phyloP scores from a whole-genome alignment of 2,797 vertebrate genomes.

The Philypnodon macrostomus region DNA sequence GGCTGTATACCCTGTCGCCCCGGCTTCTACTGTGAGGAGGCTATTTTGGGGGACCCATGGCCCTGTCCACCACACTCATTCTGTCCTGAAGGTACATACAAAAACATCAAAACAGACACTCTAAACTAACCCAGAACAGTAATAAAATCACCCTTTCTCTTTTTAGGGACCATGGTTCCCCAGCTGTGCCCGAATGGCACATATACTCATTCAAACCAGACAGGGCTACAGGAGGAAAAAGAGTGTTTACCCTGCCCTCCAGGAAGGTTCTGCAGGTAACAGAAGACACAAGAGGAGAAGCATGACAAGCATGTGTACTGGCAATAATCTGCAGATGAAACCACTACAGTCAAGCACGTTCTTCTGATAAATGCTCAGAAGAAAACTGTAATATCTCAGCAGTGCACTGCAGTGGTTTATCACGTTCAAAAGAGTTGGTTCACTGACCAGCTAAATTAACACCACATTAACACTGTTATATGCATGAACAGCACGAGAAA shows the following conservation, averaged over 20 bases:
- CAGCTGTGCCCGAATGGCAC: conserved; percentile 85
- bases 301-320: neutral
- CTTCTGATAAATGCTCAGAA: conserved; percentile 18
- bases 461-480: conserved; percentile 30
- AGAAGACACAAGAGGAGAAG: neutral
- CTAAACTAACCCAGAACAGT: too few species aligned
- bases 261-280: conserved; percentile 90
- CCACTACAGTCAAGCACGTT: conserved; percentile 1
- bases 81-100: conserved; percentile 79
- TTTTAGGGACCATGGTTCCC: conserved; percentile 77
- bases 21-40: conserved; percentile 88
- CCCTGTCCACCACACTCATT: conserved; percentile 86
- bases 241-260: conserved; percentile 86
- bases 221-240: conserved; percentile 79
- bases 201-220: conserved; percentile 71
- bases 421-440: conserved; percentile 25
- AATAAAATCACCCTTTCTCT: neutral
- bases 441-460: conserved; percentile 38
- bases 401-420: conserved; percentile 4
- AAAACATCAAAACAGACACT: too few species aligned
- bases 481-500: conserved; percentile 15
- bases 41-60: conserved; percentile 73
- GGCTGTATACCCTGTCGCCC: conserved; percentile 83
- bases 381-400: conserved; percentile 18
- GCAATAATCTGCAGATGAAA: neutral